Evolutionary conservation across 2,113 vertebrate genomes (phyloP).

Genomic region (Motacilla tschutschensis): DNA sequence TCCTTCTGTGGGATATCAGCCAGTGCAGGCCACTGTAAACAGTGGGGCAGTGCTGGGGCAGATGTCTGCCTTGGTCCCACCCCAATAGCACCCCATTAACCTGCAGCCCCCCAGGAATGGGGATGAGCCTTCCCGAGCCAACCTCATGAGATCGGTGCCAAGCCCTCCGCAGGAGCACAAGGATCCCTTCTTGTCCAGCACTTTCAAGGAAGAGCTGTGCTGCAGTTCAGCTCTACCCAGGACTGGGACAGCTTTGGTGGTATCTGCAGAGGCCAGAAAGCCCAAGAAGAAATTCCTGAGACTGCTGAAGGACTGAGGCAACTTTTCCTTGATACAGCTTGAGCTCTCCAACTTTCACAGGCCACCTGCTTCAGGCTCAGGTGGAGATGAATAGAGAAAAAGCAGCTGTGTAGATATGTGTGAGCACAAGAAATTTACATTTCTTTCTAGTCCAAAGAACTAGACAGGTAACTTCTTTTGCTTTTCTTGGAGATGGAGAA

Average conservation of each 20-base stretch:
- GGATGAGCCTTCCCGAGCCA: fast-evolving
- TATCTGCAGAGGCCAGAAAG: neutral
- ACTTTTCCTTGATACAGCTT: neutral
- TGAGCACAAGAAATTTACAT: neutral
- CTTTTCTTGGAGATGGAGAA: neutral
- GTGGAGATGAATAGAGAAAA: neutral
- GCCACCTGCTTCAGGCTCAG: neutral
- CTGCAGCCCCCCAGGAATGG: neutral
- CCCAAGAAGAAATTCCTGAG: neutral
- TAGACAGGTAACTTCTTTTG: neutral
- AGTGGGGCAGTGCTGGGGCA: neutral
- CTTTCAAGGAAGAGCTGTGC: neutral
- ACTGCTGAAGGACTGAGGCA: neutral
- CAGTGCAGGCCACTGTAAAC: fast-evolving
- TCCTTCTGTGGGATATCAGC: neutral
- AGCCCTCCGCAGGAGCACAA: neutral
- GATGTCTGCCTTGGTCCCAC: neutral
- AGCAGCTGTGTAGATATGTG: neutral
- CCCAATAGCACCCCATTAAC: no score
- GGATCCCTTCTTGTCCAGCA: fast-evolving
- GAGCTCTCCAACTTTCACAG: neutral
- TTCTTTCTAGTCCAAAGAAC: neutral
- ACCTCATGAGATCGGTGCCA: fast-evolving
- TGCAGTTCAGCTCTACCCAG: fast-evolving
- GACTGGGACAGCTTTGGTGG: neutral